These are phyloP conservation scores for Sternarchorhynchus goeldii DNA, from an alignment of 2,797 vertebrate genomes.

Conservation along the genomic window DNA sequence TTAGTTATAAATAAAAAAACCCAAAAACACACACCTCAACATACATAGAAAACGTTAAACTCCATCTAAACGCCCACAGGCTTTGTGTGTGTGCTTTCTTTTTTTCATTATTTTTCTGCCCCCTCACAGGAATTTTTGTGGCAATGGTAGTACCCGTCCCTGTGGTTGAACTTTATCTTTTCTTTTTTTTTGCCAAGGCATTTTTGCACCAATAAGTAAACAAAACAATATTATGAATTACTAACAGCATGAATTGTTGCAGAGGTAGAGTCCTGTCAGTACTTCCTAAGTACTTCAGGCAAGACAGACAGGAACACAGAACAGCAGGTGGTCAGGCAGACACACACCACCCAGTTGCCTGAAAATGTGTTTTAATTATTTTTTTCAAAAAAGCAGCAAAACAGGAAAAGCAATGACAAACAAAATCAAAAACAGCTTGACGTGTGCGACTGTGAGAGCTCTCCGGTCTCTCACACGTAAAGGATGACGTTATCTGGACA, in stretches of 20 bases:
- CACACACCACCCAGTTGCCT: constrained; percentile 39
- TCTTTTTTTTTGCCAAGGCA: constrained; percentile 74
- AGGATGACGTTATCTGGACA: constrained; percentile 77
- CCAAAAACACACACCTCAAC: constrained; percentile 59
- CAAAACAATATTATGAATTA: constrained; percentile 62
- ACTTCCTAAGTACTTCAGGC: constrained; percentile 62
- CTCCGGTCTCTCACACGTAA: constrained; percentile 72
- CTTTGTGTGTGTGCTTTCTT: constrained; percentile 51
- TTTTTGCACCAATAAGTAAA: constrained; percentile 77
- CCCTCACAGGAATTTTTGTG: constrained; percentile 55
- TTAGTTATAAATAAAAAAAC: constrained; percentile 64
- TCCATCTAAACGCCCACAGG: constrained; percentile 35
- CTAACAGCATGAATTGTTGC: constrained; percentile 68
- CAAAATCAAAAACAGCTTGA: constrained; percentile 29
- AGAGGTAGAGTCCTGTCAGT: constrained; percentile 80
- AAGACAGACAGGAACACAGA: constrained; percentile 67
- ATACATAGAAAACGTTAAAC: constrained; percentile 53
- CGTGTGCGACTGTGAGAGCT: constrained; percentile 63
- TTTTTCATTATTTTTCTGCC: constrained; percentile 11
- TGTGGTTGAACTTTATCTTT: constrained; percentile 13
- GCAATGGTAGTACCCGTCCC: constrained; percentile 53
- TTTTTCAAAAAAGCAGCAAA: constrained; percentile 48
- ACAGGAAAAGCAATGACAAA: constrained; percentile 41
- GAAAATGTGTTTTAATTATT: constrained; percentile 32
- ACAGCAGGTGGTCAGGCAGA: constrained; percentile 54